A percentile compares a stretch with the other conserved stretches of the same genome.
Evolutionary conservation across 2,113 vertebrate genomes (phyloP).

Genomic region (Mormyrus lacerda): DNA sequence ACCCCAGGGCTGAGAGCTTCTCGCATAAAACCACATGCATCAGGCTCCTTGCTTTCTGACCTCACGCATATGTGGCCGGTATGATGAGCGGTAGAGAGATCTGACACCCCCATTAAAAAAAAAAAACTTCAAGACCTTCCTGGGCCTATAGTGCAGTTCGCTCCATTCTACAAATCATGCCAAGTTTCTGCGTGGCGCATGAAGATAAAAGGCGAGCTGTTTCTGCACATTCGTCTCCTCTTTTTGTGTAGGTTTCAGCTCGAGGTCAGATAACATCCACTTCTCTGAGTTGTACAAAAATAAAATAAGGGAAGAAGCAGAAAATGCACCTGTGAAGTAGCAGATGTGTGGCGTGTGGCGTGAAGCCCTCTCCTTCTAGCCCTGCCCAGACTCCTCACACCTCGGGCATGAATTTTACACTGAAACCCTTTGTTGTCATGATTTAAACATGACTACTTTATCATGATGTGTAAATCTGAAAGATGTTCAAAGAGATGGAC

Average conservation of each 20-base stretch:
- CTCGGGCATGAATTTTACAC: neutral
- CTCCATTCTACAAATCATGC: too few relatives aligned
- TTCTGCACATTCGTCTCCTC: neutral
- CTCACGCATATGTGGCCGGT: neutral
- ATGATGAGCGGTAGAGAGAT: neutral
- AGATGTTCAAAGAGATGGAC: slow-evolving; percentile 48
- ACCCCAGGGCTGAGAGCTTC: neutral
- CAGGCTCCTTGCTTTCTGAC: neutral
- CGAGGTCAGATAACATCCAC: slow-evolving; percentile 33
- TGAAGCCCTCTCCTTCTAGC: neutral
- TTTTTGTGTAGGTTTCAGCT: slow-evolving; percentile 27
- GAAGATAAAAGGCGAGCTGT: neutral
- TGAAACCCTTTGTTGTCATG: neutral
- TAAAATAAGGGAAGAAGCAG: neutral
- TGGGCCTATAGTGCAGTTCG: neutral
- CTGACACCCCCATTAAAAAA: neutral
- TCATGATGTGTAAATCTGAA: slow-evolving; percentile 41
- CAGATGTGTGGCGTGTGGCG: neutral
- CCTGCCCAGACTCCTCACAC: too few relatives aligned
- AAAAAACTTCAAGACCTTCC: neutral
- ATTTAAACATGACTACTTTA: neutral
- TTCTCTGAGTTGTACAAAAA: slow-evolving; percentile 36
- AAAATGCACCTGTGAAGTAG: neutral
- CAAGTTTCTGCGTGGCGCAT: neutral
- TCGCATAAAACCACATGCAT: neutral